A percentile compares a stretch with the other conserved stretches of the same genome.
Conservation (phyloP, 2,888 invertebrate genomes). For the Acronicta alni region DNA sequence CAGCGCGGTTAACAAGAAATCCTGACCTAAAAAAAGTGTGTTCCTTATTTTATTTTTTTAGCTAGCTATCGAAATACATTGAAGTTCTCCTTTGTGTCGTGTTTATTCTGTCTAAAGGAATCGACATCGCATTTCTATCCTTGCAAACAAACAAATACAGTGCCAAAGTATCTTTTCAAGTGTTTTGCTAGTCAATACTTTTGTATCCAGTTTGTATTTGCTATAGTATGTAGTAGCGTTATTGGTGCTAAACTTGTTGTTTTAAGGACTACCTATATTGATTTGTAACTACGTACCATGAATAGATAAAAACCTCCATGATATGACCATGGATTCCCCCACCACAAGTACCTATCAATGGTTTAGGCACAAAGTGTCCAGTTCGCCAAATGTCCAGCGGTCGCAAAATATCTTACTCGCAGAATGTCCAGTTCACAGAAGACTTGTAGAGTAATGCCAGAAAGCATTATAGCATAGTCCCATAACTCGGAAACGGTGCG, state of each 20-base stretch:
- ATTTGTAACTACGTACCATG: too few species aligned
- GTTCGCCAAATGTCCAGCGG: too few species aligned
- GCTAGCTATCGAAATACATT: neutral
- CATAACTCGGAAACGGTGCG: too few species aligned
- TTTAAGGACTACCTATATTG: neutral
- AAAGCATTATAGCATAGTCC: too few species aligned
- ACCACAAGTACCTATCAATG: too few species aligned
- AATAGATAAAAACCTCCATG: too few species aligned
- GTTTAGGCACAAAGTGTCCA: too few species aligned
- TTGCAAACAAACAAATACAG: conserved; percentile 9
- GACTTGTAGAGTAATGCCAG: too few species aligned
- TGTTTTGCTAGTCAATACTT: conserved; percentile 11
- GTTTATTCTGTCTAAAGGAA: conserved; percentile 11
- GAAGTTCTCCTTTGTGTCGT: neutral
- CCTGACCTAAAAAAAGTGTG: neutral
- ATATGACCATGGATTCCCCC: too few species aligned
- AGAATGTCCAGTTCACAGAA: too few species aligned
- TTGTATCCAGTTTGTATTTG: conserved; percentile 5
- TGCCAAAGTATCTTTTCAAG: conserved; percentile 9
- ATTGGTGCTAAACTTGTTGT: conserved; percentile 6
- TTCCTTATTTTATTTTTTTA: neutral
- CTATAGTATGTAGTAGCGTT: conserved; percentile 4
- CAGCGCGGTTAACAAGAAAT: neutral
- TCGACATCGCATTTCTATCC: neutral
- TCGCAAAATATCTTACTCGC: too few species aligned